A percentile compares a stretch with the other conserved stretches of the same genome.
These are phyloP conservation scores for Melanostoma mellinum DNA, from an alignment of 2,888 invertebrate species.

Conservation along the genomic window DNA sequence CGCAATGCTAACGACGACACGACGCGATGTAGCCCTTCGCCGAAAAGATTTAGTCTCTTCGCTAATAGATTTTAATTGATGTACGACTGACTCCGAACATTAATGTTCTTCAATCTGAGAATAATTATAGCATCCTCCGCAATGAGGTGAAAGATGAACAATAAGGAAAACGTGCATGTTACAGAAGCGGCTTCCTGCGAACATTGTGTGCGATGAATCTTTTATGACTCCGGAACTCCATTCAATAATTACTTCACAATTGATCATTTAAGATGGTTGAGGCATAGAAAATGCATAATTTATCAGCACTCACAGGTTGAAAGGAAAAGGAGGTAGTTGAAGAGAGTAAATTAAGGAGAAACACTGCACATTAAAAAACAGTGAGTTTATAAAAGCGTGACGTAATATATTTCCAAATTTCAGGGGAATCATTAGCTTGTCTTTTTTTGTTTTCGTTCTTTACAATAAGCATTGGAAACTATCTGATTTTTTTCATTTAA, in stretches of 20 bases:
- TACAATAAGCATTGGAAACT: too few species aligned
- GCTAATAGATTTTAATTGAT: constrained; percentile 62
- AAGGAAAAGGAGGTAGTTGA: neutral
- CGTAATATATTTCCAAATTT: too few species aligned
- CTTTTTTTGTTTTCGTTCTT: too few species aligned
- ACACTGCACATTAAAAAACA: too few species aligned
- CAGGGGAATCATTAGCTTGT: too few species aligned
- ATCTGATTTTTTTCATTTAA: too few species aligned
- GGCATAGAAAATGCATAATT: constrained; percentile 32
- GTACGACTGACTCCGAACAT: constrained; percentile 11
- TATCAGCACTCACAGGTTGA: neutral
- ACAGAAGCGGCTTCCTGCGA: constrained; percentile 40
- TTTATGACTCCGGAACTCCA: constrained; percentile 23
- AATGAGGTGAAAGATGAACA: constrained; percentile 32
- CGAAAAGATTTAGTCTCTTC: constrained; percentile 38
- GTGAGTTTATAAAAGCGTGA: too few species aligned
- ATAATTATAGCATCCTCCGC: constrained; percentile 1
- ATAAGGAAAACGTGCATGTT: constrained; percentile 46
- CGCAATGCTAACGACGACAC: neutral
- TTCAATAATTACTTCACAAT: constrained; percentile 54
- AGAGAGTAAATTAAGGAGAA: neutral
- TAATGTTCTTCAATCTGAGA: neutral
- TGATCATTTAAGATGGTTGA: constrained; percentile 44
- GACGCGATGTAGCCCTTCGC: neutral
- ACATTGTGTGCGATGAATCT: constrained; percentile 54